Evolutionary conservation across 2,888 invertebrate species (phyloP), one percentile per base, ranked within the genome.

Genomic region (Cheiracanthium punctorium): DNA sequence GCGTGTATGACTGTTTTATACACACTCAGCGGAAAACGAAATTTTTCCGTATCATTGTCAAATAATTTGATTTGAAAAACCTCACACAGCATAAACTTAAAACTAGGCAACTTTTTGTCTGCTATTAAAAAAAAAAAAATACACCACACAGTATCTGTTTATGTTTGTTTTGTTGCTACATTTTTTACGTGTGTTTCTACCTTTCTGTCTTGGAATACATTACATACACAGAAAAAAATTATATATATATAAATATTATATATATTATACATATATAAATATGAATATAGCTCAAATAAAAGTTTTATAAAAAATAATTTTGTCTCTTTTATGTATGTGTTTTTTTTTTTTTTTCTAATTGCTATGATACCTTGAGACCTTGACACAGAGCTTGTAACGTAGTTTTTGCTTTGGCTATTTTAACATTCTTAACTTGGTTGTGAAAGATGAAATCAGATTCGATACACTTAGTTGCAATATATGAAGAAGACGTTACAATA

Each of bases 231-330:
- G 17, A 58, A 24, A 58, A 58, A 58, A 8, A 58, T 24, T 24
- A 58, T 24, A 58, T 58, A 48, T 48, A 48, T 48, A 48, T 17
- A 48, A 17, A 48, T 48, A 48, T 48, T 17, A 17, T 17, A 24
- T 17, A 24, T 17, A 17, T 17, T 48, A 48, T 48, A 48, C 67
- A 48, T 43, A 84, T 84, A 82, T 75, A 82, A 58, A 75, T 82
- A 81, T 75, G 75, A 77, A 73, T 84, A 84, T 84, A 84, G 82
- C 82, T 84, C 82, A 84, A 84, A 84, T 84, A 84, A 84, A 84
- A 41, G 72, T 82, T 84, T 77, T 84, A 67, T 72, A 84, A 82
- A 82, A 81, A 69, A 33, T 20, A 69, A 33, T 64, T 24, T n/a
- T n/a, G n/a, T n/a, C n/a, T n/a, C n/a, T n/a, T n/a, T n/a, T n/a